These are phyloP conservation scores for Callipepla squamata DNA, from an alignment of 2,113 vertebrate genomes.

Conservation along the genomic window DNA sequence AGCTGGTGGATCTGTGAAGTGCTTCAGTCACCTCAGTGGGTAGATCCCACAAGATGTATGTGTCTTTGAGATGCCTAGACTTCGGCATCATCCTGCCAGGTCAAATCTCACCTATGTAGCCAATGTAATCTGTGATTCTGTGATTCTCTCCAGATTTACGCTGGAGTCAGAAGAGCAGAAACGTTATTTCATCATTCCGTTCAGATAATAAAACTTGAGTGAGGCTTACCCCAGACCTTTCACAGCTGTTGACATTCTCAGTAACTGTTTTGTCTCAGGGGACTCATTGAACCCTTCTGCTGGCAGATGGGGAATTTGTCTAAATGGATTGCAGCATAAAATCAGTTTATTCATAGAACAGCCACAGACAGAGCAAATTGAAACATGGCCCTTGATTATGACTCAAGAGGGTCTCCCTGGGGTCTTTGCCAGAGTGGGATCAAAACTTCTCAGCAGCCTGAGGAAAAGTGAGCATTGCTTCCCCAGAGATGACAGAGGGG, in stretches of 20 bases:
- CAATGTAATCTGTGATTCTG: not conserved
- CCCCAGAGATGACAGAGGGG: not conserved
- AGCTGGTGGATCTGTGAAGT: not conserved
- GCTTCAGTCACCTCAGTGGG: not conserved
- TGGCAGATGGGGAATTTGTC: not conserved
- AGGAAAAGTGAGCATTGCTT: not conserved
- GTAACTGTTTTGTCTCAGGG: not conserved
- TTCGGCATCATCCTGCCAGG: not conserved
- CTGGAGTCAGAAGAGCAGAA: not conserved
- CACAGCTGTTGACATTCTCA: conserved; percentile 44
- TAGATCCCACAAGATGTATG: not conserved
- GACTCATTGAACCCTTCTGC: not conserved
- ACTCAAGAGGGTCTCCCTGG: not conserved
- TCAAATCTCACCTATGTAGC: not conserved
- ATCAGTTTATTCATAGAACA: conserved; percentile 7
- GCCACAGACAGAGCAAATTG: not conserved
- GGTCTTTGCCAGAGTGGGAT: not conserved
- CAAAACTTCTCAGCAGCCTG: not conserved
- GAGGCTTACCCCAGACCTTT: conserved; percentile 2
- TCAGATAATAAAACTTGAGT: not conserved
- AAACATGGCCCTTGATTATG: accelerated
- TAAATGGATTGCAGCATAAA: not conserved
- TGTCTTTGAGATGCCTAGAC: not conserved
- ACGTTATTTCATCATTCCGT: not conserved
- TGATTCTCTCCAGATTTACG: not conserved